Evolutionary conservation across 2,888 invertebrate species (phyloP), one percentile per base, ranked within the genome.

Genomic region (Drosophila kambysellisi): DNA sequence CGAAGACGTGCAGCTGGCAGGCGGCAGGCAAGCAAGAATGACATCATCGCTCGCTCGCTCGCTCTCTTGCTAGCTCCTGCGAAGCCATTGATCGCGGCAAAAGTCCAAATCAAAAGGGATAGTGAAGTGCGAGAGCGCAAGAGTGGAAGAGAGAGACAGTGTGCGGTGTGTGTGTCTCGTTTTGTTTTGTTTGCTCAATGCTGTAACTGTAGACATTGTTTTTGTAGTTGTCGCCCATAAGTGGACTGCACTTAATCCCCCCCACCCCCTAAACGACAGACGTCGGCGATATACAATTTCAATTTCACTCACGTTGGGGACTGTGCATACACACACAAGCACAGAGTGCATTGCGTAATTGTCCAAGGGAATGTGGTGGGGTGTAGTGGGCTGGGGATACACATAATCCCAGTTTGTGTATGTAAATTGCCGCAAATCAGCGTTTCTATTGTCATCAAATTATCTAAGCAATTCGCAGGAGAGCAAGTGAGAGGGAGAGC

Each of bases 311-410:
- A 79, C 79, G 79, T 79, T 60, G 52, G 52, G 64, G 64, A 56
- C 59, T 41, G 51, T 39, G 68, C 43, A 30, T 29, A 52, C 20
- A 51, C 35, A 35, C 35, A 59, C 74, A 75, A 76, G 69, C 71
- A 77, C 68, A 73, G 4, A 29, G 70, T 62, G 81, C 73, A 88
- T 89, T 87, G 83, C 89, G 77, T 87, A 87, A 89, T 79, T 79
- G 68, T 32, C n/a, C 20, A 74, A 29, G 63, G 74, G 15, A 46
- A 46, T 46, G 60, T 37, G 29, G 9, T n/a, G 48, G 25, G 52
- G 37, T n/a, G 25, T 25, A 25, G 2, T 25, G 56, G 17, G 11
- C 48, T 46, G 37, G 29, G 35, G 43, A 53, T 59, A 50, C 52
- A 71, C 35, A 64, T 61, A 58, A 78, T 37, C 56, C 61, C 52